phyloP scores from a whole-genome alignment of 2,797 vertebrate species.

The Sciurus vulgaris region DNA sequence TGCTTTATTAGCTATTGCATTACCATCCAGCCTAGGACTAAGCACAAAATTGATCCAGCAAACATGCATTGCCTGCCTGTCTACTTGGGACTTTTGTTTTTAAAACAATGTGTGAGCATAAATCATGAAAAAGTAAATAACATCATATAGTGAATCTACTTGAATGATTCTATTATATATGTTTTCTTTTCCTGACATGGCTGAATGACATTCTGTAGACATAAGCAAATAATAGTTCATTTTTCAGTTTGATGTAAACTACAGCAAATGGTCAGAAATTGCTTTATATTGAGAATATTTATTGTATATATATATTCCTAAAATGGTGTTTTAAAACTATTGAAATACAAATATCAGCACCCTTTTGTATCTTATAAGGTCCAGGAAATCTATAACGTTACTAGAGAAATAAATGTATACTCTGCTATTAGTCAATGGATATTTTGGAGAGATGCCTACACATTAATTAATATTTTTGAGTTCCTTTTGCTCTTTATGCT shows the following conservation, averaged over 20 bases:
- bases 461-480: constrained; percentile 61
- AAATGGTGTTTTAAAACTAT: background rate
- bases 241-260: constrained; percentile 44
- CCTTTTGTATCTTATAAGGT: constrained; percentile 31
- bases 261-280: background rate
- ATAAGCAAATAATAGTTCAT: background rate
- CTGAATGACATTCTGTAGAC: background rate
- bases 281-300: constrained; percentile 6
- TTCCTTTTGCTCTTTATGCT: constrained; percentile 56
- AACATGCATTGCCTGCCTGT: background rate
- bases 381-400: background rate
- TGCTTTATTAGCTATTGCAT: constrained; percentile 33
- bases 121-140: constrained; percentile 37
- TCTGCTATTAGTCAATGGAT: background rate
- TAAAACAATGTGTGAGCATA: background rate
- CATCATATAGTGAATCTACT: background rate
- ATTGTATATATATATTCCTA: background rate
- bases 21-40: background rate
- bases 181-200: background rate
- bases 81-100: background rate
- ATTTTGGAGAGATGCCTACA: constrained; percentile 17
- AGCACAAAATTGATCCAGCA: background rate
- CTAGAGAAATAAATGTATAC: constrained; percentile 51
- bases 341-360: background rate
- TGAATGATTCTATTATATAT: background rate